Conservation (phyloP, 2,797 vertebrate genomes). For the Danio choprae region DNA sequence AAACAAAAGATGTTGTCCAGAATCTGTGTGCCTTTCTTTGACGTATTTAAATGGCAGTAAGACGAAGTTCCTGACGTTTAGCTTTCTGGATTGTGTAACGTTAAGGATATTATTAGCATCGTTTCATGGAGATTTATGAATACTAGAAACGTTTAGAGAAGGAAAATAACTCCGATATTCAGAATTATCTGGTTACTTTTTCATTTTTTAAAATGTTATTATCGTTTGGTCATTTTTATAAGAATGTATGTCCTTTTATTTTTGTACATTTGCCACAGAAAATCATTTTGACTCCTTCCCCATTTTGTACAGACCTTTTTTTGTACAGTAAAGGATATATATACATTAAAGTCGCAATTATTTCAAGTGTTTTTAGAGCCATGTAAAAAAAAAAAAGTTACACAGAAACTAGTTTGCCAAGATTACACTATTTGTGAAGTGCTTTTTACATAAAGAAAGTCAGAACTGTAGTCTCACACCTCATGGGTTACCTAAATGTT, state of each 20-base stretch:
- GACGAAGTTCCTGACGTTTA: neutral
- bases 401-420: no score
- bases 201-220: no score
- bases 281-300: neutral
- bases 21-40: constrained; percentile 60
- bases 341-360: no score
- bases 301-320: no score
- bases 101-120: neutral
- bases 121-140: neutral
- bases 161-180: neutral
- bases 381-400: neutral
- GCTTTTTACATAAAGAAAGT: neutral
- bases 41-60: constrained; percentile 33
- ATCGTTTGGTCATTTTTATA: constrained; percentile 4
- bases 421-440: neutral
- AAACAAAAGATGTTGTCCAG: constrained; percentile 15
- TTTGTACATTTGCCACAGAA: neutral
- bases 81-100: neutral
- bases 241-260: neutral
- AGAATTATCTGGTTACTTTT: neutral
- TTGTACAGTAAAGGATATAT: no score
- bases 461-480: no score
- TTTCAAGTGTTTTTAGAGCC: no score
- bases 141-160: neutral
- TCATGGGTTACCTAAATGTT: no score